phyloP scores from a whole-genome alignment of 1,140 invertebrate genomes.

The Drosophila lowei region DNA sequence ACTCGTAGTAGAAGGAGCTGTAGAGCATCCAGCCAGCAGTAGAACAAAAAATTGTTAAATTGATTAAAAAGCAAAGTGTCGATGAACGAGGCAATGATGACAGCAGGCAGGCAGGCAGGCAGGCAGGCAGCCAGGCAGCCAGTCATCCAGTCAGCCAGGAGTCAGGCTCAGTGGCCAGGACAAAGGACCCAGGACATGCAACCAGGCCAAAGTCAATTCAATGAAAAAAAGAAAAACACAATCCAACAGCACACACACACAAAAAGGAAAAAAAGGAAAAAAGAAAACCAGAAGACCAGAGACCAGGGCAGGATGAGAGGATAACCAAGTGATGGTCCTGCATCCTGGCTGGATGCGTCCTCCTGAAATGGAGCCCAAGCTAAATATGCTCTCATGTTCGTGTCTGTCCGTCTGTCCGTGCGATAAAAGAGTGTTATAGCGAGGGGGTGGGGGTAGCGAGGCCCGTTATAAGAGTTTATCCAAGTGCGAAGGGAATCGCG shows the following conservation, averaged over 20 bases:
- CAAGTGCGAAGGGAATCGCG: not conserved
- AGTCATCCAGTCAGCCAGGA: conserved; percentile 13
- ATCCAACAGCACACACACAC: not conserved
- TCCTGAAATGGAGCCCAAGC: conserved; percentile 54
- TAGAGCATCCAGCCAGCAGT: too few species aligned
- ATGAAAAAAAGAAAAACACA: conserved; percentile 27
- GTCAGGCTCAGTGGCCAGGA: conserved; percentile 33
- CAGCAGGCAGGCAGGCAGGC: conserved; percentile 44
- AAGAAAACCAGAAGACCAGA: conserved; percentile 2
- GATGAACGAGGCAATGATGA: conserved; percentile 81
- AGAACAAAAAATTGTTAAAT: conserved; percentile 75
- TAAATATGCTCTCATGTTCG: conserved; percentile 47
- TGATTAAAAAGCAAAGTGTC: conserved; percentile 82
- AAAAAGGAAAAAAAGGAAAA: conserved; percentile 2
- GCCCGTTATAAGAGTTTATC: not conserved
- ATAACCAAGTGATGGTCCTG: conserved; percentile 35
- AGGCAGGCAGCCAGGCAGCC: conserved; percentile 22
- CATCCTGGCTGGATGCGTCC: conserved; percentile 30
- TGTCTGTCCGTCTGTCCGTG: conserved; percentile 21
- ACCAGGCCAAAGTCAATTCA: conserved; percentile 46
- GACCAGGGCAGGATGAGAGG: not conserved
- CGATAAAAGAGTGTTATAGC: not conserved
- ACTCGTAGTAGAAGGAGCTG: too few species aligned
- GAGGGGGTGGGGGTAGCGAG: not conserved
- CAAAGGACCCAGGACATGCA: conserved; percentile 33